Evolutionary conservation across 2,888 invertebrate species (phyloP).

Genomic region (Erynnis tages): DNA sequence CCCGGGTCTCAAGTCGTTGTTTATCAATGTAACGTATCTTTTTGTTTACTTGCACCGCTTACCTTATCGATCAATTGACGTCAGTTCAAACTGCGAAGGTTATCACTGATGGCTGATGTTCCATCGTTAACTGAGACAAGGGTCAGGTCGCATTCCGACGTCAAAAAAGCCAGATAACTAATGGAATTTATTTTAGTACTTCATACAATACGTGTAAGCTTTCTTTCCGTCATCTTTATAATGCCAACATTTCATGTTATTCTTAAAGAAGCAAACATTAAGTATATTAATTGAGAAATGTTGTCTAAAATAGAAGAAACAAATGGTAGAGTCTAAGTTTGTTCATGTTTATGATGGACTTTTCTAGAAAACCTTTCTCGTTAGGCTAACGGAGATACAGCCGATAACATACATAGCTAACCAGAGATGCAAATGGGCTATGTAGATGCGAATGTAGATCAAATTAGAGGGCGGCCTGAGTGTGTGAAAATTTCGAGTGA

Average conservation of each 20-base stretch:
- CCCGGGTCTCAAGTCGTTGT: slow-evolving; percentile 24
- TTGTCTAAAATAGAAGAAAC: no score
- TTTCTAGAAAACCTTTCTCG: background rate
- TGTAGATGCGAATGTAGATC: slow-evolving; percentile 20
- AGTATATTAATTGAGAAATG: no score
- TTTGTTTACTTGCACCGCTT: slow-evolving; percentile 58
- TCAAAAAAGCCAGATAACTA: slow-evolving; percentile 25
- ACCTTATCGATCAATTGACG: slow-evolving; percentile 72
- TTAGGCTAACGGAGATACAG: slow-evolving; percentile 6
- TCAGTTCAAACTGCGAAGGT: slow-evolving; percentile 62
- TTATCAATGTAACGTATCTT: slow-evolving; percentile 50
- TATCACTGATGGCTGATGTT: slow-evolving; percentile 50
- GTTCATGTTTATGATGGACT: background rate
- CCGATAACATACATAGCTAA: slow-evolving; percentile 15
- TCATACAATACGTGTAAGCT: no score
- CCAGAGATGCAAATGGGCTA: slow-evolving; percentile 16
- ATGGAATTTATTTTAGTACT: slow-evolving; percentile 22
- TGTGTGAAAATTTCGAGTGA: slow-evolving; percentile 21
- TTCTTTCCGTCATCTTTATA: no score
- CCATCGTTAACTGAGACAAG: slow-evolving; percentile 40
- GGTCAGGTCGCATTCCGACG: slow-evolving; percentile 39
- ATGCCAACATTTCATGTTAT: no score
- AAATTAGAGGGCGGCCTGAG: slow-evolving; percentile 19
- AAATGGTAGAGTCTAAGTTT: no score
- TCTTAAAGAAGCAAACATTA: no score